phyloP scores from a whole-genome alignment of 1,140 invertebrate species.

The Spodoptera frugiperda region DNA sequence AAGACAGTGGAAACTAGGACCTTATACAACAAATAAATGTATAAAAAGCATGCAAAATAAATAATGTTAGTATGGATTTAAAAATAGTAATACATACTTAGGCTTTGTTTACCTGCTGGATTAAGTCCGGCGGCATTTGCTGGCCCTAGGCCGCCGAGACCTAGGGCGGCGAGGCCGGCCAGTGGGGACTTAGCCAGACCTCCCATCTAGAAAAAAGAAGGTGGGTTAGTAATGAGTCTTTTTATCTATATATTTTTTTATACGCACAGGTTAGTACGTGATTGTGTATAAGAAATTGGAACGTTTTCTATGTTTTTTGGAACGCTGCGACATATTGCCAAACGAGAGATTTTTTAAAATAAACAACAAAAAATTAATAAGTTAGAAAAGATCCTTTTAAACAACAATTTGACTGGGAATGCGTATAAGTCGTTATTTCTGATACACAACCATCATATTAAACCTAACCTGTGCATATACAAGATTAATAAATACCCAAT shows the following conservation, averaged over 20 bases:
- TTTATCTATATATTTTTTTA: background rate
- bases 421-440: too few relatives aligned
- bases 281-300: background rate
- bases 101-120: slow-evolving; percentile 91
- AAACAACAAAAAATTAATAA: too few relatives aligned
- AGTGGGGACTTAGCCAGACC: slow-evolving; percentile 94
- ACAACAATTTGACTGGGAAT: too few relatives aligned
- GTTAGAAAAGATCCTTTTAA: too few relatives aligned
- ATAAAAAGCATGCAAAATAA: background rate
- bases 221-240: background rate
- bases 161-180: slow-evolving; percentile 94
- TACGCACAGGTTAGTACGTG: background rate
- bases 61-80: slow-evolving; percentile 24
- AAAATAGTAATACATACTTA: slow-evolving; percentile 50
- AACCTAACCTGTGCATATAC: background rate
- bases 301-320: background rate
- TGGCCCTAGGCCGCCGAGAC: slow-evolving; percentile 93
- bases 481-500: slow-evolving; percentile 26
- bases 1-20: too few relatives aligned
- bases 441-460: slow-evolving; percentile 3
- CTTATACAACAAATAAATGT: background rate
- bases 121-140: slow-evolving; percentile 94
- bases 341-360: too few relatives aligned
- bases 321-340: too few relatives aligned
- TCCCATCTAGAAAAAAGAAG: slow-evolving; percentile 88